phyloP scores from a whole-genome alignment of 2,888 invertebrate genomes.

The Eudemis profundana region DNA sequence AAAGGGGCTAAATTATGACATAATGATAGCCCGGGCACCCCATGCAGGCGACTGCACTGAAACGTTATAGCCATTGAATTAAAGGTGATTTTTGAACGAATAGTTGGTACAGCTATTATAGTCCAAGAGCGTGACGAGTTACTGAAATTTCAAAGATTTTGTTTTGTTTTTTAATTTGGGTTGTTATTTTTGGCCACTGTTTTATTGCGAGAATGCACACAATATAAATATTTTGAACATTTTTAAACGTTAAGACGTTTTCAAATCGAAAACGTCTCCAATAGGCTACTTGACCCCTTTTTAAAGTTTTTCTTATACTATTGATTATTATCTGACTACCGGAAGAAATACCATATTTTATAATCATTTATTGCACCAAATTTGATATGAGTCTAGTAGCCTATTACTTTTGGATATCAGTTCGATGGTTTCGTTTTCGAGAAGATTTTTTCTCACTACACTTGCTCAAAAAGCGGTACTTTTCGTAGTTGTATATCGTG shows the following conservation, averaged over 20 bases:
- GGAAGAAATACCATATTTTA: no score
- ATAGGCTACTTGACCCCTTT: no score
- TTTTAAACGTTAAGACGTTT: not conserved
- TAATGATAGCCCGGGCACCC: conserved; percentile 68
- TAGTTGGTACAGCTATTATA: conserved; percentile 54
- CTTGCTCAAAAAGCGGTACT: no score
- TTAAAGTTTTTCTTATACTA: no score
- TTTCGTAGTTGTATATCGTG: no score
- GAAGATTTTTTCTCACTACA: no score
- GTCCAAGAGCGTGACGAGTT: conserved; percentile 49
- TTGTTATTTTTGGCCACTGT: conserved; percentile 8
- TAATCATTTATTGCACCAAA: no score
- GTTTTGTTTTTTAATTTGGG: conserved; percentile 1
- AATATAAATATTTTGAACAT: not conserved
- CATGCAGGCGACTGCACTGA: conserved; percentile 30
- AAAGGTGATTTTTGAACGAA: conserved; percentile 52
- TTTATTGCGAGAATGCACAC: not conserved
- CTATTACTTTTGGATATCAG: no score
- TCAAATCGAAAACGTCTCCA: not conserved
- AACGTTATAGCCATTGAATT: conserved; percentile 27
- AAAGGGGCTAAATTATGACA: conserved; percentile 76
- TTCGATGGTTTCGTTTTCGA: no score
- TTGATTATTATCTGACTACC: no score
- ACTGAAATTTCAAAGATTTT: not conserved
- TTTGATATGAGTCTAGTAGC: no score